Conservation (phyloP, 2,888 invertebrate species). For the Chaetogeoica ovagalla region DNA sequence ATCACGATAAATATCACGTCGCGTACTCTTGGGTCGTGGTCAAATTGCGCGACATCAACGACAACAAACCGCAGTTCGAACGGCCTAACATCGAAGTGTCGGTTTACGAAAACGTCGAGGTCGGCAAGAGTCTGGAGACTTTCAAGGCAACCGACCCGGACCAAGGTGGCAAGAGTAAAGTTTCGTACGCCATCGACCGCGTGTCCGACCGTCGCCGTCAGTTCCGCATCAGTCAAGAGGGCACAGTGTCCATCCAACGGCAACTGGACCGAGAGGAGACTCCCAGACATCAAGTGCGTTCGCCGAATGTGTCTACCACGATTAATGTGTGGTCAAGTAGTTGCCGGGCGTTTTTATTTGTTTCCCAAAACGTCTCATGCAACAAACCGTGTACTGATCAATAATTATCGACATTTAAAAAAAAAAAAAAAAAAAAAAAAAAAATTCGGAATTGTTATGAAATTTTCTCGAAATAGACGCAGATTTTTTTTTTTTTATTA, state of each 20-base stretch:
- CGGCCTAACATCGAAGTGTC: conserved; percentile 89
- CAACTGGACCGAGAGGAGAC: conserved; percentile 92
- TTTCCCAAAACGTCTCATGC: too few species aligned
- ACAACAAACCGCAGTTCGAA: conserved; percentile 95
- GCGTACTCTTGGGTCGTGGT: conserved; percentile 95
- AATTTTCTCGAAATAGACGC: too few species aligned
- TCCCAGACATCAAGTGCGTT: conserved; percentile 77
- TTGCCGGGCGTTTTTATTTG: too few species aligned
- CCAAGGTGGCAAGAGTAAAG: conserved; percentile 89
- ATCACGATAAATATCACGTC: conserved; percentile 95
- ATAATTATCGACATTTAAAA: too few species aligned
- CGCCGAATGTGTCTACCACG: too few species aligned
- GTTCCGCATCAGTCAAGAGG: conserved; percentile 92
- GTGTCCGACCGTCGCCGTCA: conserved; percentile 90
- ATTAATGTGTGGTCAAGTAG: too few species aligned
- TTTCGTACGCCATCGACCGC: conserved; percentile 88
- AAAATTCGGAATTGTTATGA: too few species aligned
- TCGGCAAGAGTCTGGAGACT: conserved; percentile 86
- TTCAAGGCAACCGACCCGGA: conserved; percentile 96
- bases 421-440: too few species aligned
- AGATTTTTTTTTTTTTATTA: too few species aligned
- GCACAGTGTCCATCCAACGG: conserved; percentile 91
- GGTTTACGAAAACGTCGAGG: conserved; percentile 88
- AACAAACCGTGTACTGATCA: too few species aligned
- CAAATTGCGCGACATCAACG: conserved; percentile 91